A percentile compares a stretch with the other conserved stretches of the same genome.
Evolutionary conservation across 2,888 invertebrate genomes (phyloP).

Genomic region (Hypsopygia costalis): DNA sequence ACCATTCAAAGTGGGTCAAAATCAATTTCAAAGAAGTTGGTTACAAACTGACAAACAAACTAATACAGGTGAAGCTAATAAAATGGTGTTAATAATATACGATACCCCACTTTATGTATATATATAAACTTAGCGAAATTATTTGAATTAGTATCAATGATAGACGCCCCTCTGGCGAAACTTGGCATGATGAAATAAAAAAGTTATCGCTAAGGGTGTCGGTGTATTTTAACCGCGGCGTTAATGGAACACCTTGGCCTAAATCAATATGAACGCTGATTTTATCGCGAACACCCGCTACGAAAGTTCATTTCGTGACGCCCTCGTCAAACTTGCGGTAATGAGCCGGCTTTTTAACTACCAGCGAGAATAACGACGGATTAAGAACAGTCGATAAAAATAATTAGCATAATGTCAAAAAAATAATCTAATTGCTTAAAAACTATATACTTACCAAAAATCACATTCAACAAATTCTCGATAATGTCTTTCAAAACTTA

Average conservation of each 20-base stretch:
- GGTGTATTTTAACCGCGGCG: slow-evolving; percentile 18
- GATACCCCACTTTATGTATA: no score
- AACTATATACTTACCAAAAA: slow-evolving; percentile 2
- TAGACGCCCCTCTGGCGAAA: neutral
- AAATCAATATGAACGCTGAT: slow-evolving; percentile 44
- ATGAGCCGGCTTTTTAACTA: slow-evolving; percentile 1
- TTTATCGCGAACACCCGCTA: slow-evolving; percentile 35
- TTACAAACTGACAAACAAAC: no score
- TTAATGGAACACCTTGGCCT: slow-evolving; percentile 36
- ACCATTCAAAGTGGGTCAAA: no score
- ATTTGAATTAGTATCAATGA: no score
- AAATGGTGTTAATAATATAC: no score
- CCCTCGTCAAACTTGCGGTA: slow-evolving; percentile 9
- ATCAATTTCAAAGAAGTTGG: no score
- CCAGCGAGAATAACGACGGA: neutral
- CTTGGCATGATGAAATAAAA: slow-evolving; percentile 9
- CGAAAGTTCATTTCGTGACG: slow-evolving; percentile 31
- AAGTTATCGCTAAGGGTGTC: slow-evolving; percentile 22
- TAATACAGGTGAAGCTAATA: no score
- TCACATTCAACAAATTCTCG: neutral
- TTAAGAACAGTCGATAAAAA: neutral
- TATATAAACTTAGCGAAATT: no score
- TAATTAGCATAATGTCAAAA: neutral
- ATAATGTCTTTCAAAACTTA: neutral
- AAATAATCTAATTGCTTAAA: neutral